Percentiles rank a stretch among this genome's conserved stretches.
These are phyloP conservation scores for Habroteleia sp. DNA, from an alignment of 2,888 invertebrate genomes.

Conservation along the genomic window DNA sequence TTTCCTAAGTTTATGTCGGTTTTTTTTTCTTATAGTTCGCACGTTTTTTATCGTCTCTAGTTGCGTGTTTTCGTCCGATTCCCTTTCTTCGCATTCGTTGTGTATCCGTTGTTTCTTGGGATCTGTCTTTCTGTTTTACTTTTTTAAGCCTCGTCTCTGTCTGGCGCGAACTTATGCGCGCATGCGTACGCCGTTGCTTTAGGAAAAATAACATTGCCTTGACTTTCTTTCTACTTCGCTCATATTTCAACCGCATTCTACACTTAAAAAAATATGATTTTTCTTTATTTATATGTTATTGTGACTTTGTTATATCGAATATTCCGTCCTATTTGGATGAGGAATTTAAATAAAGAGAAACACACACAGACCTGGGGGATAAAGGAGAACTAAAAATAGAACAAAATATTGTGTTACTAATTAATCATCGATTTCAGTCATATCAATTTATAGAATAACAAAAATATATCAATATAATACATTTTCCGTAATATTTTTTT, in stretches of 20 bases:
- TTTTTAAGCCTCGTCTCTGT: slow-evolving; percentile 28
- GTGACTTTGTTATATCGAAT: slow-evolving; percentile 46
- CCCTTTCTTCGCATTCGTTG: slow-evolving; percentile 8
- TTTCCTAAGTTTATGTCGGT: neutral
- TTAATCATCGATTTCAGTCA: too few relatives aligned
- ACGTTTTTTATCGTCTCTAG: slow-evolving; percentile 17
- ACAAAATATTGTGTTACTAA: too few relatives aligned
- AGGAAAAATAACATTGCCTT: slow-evolving; percentile 67
- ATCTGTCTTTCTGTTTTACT: slow-evolving; percentile 38
- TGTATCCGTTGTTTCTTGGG: slow-evolving; percentile 45
- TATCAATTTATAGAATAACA: too few relatives aligned
- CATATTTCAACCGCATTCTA: slow-evolving; percentile 64
- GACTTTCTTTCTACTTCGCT: slow-evolving; percentile 61
- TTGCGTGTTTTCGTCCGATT: slow-evolving; percentile 19
- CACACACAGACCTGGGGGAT: too few relatives aligned
- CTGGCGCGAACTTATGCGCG: slow-evolving; percentile 53
- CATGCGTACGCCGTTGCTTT: slow-evolving; percentile 59
- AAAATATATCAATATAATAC: too few relatives aligned
- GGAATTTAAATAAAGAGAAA: slow-evolving; percentile 31
- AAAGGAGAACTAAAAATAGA: too few relatives aligned
- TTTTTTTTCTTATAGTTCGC: slow-evolving; percentile 16
- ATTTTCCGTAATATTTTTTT: too few relatives aligned
- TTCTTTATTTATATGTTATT: slow-evolving; percentile 58
- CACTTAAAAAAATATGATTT: slow-evolving; percentile 61
- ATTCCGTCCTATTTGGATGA: slow-evolving; percentile 40